These are phyloP conservation scores for Sycophaga agraensis DNA, from an alignment of 1,140 invertebrate species.

Conservation along the genomic window DNA sequence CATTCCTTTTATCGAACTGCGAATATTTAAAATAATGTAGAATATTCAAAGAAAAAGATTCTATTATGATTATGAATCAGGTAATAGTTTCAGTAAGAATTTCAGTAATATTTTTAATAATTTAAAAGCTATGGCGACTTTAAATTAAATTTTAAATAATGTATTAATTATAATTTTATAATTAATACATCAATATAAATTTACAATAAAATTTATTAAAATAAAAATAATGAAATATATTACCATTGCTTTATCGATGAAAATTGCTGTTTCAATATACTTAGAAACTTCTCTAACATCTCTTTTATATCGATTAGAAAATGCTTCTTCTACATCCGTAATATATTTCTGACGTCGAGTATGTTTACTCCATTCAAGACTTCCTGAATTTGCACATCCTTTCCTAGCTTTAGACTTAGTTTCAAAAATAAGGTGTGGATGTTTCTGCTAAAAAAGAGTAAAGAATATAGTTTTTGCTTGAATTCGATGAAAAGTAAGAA, in stretches of 20 bases:
- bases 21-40: too few species aligned
- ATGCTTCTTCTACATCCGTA: conserved; percentile 57
- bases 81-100: too few species aligned
- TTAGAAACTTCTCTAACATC: conserved; percentile 87
- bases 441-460: conserved; percentile 83
- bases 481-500: background rate
- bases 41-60: too few species aligned
- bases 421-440: conserved; percentile 95
- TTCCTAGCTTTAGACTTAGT: conserved; percentile 83
- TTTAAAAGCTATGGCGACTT: too few species aligned
- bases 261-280: conserved; percentile 88
- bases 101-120: too few species aligned
- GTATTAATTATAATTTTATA: background rate
- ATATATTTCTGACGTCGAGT: conserved; percentile 68
- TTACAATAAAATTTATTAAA: too few species aligned
- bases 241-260: conserved; percentile 91
- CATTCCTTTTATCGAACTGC: conserved; percentile 86
- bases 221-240: conserved; percentile 26
- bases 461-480: conserved; percentile 51
- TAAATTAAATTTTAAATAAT: too few species aligned
- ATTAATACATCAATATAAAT: too few species aligned
- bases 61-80: too few species aligned
- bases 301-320: conserved; percentile 62
- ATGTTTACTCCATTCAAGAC: conserved; percentile 72
- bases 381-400: conserved; percentile 81